These are phyloP conservation scores for Celastrina argiolus DNA, from an alignment of 2,888 invertebrate species.

Conservation along the genomic window DNA sequence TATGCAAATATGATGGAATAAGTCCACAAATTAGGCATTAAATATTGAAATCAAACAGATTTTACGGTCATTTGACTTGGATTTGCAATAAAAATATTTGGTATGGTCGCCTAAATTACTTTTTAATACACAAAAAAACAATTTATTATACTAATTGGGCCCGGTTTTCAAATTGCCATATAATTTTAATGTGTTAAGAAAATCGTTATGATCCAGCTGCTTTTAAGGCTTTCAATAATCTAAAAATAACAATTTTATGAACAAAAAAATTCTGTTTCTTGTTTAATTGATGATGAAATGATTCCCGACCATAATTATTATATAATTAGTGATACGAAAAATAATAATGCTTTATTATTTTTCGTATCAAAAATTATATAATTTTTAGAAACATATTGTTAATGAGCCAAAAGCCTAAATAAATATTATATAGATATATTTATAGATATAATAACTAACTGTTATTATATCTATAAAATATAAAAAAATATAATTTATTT, in stretches of 20 bases:
- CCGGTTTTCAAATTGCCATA: conserved; percentile 1
- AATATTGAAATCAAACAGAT: conserved; percentile 2
- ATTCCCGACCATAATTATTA: too few relatives aligned
- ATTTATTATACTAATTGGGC: neutral
- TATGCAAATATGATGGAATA: neutral
- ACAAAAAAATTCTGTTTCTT: too few relatives aligned
- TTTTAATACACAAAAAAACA: neutral
- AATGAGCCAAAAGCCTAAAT: too few relatives aligned
- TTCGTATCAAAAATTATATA: too few relatives aligned
- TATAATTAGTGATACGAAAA: too few relatives aligned
- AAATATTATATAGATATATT: too few relatives aligned
- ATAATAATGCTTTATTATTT: too few relatives aligned
- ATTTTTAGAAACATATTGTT: too few relatives aligned
- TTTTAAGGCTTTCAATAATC: neutral
- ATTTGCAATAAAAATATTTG: neutral
- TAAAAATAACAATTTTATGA: neutral
- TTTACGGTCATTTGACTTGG: neutral
- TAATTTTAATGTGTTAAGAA: neutral
- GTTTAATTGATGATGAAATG: too few relatives aligned
- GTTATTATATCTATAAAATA: too few relatives aligned
- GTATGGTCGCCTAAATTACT: neutral
- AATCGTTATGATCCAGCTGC: neutral
- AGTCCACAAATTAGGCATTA: neutral
- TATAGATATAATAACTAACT: too few relatives aligned
- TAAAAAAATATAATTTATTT: too few relatives aligned